Percentiles rank a stretch among this genome's conserved stretches.
phyloP scores from a whole-genome alignment of 2,797 vertebrate species.

The Pipistrellus pygmaeus region DNA sequence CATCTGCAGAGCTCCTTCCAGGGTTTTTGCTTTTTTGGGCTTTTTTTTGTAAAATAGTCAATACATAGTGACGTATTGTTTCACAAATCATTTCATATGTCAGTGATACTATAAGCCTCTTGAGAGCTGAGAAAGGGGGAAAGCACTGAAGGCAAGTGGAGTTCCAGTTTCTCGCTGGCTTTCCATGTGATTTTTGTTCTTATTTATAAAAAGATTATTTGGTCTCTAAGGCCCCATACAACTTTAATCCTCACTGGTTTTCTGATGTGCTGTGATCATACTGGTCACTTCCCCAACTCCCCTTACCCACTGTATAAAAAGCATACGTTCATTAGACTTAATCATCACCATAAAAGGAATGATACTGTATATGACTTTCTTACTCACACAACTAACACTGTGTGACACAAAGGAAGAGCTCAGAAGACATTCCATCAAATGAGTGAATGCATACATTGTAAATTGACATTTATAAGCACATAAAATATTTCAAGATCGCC shows the following conservation, averaged over 20 bases:
- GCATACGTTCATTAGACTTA: not conserved
- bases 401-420: not conserved
- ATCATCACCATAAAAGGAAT: not conserved
- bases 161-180: not conserved
- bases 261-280: not conserved
- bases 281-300: not conserved
- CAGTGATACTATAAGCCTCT: not conserved
- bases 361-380: not conserved
- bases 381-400: not conserved
- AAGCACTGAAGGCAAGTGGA: not conserved
- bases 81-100: slow-evolving; percentile 13
- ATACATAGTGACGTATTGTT: not conserved
- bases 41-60: not conserved
- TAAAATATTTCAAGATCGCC: not conserved
- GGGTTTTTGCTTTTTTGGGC: not conserved
- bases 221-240: not conserved
- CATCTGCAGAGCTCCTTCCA: not conserved
- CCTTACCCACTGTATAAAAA: not conserved
- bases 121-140: not conserved
- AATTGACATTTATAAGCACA: slow-evolving; percentile 44
- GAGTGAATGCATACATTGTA: not conserved
- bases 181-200: slow-evolving; percentile 3
- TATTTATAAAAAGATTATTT: slow-evolving; percentile 17
- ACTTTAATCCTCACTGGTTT: slow-evolving; percentile 25
- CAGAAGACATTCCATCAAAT: not conserved